Base-by-base conservation (phyloP, 2,888 invertebrate genomes). In the Allygus modestus region DNA sequence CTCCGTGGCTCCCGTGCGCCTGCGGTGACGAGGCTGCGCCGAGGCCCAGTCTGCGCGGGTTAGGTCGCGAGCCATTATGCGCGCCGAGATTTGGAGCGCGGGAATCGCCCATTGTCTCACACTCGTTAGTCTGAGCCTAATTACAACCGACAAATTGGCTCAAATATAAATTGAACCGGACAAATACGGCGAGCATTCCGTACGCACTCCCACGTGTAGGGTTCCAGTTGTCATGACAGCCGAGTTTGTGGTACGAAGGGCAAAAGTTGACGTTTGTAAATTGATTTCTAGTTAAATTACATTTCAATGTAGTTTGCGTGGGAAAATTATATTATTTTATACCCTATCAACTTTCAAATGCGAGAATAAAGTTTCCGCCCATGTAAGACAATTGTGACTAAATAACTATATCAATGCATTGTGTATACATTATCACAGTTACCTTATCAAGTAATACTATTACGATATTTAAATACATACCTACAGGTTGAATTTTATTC, bases 101-200 rank as follows among this genome's bases (percentile, higher is more conserved):
- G 51, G 77, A 77, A 77, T 77, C 77, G 51, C 51, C 77, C 51
- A 77, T 77, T 77, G 77, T 77, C 41, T 23, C 37, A 1, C 26
- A 28, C 46, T 77, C 77, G 43, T 46, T 43, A 46, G 43, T 5
- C 41, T 5, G 17, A 2, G 43, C 77, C 77, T 77, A 77, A 77
- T 77, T 77, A 77, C 77, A 41, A 23, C 28, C 51, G 77, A 77
- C 77, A 51, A 51, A 77, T 77, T 77, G 77, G 77, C 77, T 77
- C 28, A 46, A 46, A 77, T 46, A 77, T 77, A 51, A 77, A 77
- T 51, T 77, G 71, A 41, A 37, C 71, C 41, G 71, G 37, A 71
- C 71, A 37, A 41, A 71, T 71, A 71, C n/a, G 71, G 71, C 41
- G 26, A 26, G 65, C 65, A 65, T 65, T 65, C 65, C 26, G 65